Evolutionary conservation across 2,888 invertebrate species (phyloP).

Genomic region (Heteropelma amictum): DNA sequence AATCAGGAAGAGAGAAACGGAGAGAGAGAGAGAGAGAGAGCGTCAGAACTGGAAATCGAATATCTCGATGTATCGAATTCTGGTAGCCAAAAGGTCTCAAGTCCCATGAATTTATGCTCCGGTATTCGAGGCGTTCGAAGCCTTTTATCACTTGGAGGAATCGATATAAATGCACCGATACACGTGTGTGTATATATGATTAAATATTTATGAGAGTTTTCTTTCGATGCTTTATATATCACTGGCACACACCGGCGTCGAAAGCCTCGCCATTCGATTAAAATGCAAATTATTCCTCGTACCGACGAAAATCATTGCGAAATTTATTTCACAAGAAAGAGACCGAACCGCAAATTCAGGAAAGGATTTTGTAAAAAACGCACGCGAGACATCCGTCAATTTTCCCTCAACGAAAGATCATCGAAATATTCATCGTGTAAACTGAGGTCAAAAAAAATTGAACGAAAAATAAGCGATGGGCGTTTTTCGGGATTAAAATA

Average conservation of each 20-base stretch:
- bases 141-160: neutral
- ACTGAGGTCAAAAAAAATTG: too few species aligned
- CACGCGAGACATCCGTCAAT: too few species aligned
- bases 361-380: neutral
- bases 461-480: too few species aligned
- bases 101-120: neutral
- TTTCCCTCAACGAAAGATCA: neutral
- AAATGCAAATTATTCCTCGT: conserved; percentile 36
- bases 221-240: conserved; percentile 33
- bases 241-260: conserved; percentile 30
- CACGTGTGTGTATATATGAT: neutral
- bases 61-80: conserved; percentile 9
- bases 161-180: neutral
- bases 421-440: neutral
- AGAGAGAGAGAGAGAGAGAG: neutral
- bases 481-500: too few species aligned
- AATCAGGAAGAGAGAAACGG: neutral
- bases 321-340: neutral
- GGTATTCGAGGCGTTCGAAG: neutral
- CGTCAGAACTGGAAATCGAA: conserved; percentile 44
- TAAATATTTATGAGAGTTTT: conserved; percentile 1
- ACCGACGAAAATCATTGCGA: neutral
- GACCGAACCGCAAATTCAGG: too few species aligned
- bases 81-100: neutral
- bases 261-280: conserved; percentile 35